phyloP scores from a whole-genome alignment of 2,797 vertebrate genomes.

The Telmatherina bonti region DNA sequence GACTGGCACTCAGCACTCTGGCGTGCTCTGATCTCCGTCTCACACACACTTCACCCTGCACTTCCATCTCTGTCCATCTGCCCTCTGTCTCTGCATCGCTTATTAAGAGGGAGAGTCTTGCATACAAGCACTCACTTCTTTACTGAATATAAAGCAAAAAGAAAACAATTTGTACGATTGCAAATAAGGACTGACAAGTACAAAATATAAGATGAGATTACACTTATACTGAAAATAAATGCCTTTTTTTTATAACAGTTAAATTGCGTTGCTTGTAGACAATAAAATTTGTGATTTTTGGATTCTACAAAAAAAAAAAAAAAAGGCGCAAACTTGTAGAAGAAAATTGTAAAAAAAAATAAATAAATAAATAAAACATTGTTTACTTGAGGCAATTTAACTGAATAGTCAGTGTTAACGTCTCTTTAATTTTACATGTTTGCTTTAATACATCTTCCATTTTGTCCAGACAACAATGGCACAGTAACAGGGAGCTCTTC shows the following conservation, averaged over 20 bases:
- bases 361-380: background rate
- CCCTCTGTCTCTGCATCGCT: constrained; percentile 60
- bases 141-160: constrained; percentile 17
- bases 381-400: too few species aligned
- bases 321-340: background rate
- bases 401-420: background rate
- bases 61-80: constrained; percentile 70
- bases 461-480: background rate
- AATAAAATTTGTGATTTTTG: background rate
- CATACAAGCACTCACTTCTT: constrained; percentile 34
- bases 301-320: background rate
- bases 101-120: constrained; percentile 60
- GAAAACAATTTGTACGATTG: constrained; percentile 22
- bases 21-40: constrained; percentile 74
- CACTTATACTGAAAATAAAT: background rate
- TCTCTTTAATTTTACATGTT: too few species aligned
- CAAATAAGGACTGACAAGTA: background rate
- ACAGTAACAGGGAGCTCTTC: background rate
- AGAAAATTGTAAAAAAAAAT: too few species aligned
- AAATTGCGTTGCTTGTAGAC: background rate
- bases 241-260: background rate
- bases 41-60: constrained; percentile 68
- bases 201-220: background rate
- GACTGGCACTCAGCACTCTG: constrained; percentile 73
- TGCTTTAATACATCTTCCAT: background rate